Base-by-base conservation (phyloP, 2,888 invertebrate genomes). In the Torymus auratus region DNA sequence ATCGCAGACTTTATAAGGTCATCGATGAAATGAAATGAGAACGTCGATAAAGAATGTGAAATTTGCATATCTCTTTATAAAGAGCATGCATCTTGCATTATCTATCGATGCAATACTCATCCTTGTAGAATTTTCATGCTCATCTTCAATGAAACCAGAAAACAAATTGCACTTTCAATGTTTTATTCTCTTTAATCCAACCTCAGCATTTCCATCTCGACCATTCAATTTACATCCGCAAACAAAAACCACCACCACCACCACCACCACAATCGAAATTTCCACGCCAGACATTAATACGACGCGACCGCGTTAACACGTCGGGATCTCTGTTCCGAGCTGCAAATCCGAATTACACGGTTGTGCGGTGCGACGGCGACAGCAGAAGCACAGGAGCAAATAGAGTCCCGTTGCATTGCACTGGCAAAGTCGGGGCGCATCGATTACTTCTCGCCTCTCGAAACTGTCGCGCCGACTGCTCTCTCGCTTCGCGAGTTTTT, bases 401-500 rank as follows among this genome's bases (percentile, higher is more conserved):
- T 41, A 67, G 12, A 41, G 41, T 28, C 50, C 23, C 20, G 65
- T 67, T 74, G 74, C 67, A 67, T 74, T 52, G 41, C 41, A 20
- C 65, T 17, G 23, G 50, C 13, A 5, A 73, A 72, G 50, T 7
- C 7, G 28, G 5, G 0, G 50, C 10, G 60, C 23, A 72, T 62
- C 53, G 55, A 72, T 72, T 72, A 61, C 53, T 62, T 68, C 55
- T 55, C 52, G 50, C 15, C 68, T 3, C n/a, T 20, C 60, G 15
- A 61, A 75, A 61, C 52, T 53, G 53, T 61, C 67, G 17, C 52
- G 56, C 12, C 65, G 11, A 56, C 55, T 73, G 15, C 52, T 14
- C 60, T 41, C 41, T 41, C 11, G 5, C 28, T 28, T 28, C 28
- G 28, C 28, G 5, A 5, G 28, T 28, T 28, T 28, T 28, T 28